Conservation (phyloP, 2,797 vertebrate species). For the Propithecus deckenii region DNA sequence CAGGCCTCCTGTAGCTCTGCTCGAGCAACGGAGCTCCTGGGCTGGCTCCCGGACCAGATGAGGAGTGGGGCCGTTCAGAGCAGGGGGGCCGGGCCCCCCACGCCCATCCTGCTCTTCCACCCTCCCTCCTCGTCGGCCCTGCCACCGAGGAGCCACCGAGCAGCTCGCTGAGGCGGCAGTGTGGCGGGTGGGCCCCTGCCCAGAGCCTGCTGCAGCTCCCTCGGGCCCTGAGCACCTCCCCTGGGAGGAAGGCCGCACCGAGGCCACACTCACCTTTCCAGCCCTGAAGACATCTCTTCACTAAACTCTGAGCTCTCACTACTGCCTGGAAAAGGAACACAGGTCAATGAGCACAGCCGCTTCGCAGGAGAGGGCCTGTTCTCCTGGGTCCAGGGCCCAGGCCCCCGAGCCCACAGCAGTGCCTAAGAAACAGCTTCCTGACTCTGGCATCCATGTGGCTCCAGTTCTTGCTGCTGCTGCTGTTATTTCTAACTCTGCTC, state of each 20-base stretch:
- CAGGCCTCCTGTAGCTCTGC: not conserved
- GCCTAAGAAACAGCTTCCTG: not conserved
- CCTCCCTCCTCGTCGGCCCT: not conserved
- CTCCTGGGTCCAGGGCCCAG: not conserved
- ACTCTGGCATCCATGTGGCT: not conserved
- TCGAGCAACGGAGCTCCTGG: not conserved
- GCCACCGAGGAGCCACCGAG: not conserved
- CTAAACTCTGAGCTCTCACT: slow-evolving; percentile 96
- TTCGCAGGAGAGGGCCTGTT: not conserved
- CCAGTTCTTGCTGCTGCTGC: not conserved
- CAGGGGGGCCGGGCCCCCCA: not conserved
- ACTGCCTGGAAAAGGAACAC: slow-evolving; percentile 90
- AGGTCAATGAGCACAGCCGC: slow-evolving; percentile 75
- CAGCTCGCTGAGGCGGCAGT: not conserved
- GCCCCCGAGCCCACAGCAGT: not conserved
- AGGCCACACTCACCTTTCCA: slow-evolving; percentile 92
- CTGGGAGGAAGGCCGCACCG: slow-evolving; percentile 60
- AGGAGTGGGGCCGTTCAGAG: not conserved
- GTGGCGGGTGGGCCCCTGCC: not conserved
- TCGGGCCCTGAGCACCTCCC: slow-evolving; percentile 12
- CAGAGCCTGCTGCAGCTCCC: slow-evolving; percentile 29
- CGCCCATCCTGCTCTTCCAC: not conserved
- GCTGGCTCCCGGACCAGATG: not conserved
- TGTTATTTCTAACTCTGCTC: not conserved
- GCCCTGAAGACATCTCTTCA: slow-evolving; percentile 92